Conservation (phyloP, 2,888 invertebrate species). For the Lottia scabra region DNA sequence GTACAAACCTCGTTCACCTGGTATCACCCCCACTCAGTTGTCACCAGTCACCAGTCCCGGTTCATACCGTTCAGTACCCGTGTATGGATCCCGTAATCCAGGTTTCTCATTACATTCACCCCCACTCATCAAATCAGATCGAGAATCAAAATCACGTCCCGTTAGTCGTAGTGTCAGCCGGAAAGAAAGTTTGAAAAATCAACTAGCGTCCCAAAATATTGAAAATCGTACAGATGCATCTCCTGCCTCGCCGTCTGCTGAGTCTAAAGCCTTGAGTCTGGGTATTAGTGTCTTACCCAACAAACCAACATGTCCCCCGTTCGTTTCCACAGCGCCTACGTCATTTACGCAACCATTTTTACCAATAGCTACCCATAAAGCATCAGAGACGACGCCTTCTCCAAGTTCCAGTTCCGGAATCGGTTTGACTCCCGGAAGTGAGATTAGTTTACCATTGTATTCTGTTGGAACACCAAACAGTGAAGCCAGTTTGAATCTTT, state of each 20-base stretch:
- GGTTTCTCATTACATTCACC: constrained; percentile 21
- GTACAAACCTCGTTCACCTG: constrained; percentile 30
- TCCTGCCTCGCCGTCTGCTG: neutral
- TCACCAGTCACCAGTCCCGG: constrained; percentile 50
- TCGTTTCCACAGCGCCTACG: neutral
- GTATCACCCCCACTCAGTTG: constrained; percentile 14
- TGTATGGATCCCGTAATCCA: constrained; percentile 4
- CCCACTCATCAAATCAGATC: constrained; percentile 14
- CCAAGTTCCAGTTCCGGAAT: neutral
- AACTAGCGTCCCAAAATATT: constrained; percentile 35
- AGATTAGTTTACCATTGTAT: neutral
- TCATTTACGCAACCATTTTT: constrained; percentile 2
- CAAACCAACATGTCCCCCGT: constrained; percentile 3
- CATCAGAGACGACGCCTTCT: neutral
- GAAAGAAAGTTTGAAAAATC: constrained; percentile 55
- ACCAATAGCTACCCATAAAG: constrained; percentile 1
- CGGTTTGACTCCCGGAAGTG: neutral
- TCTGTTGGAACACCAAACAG: neutral
- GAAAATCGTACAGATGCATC: neutral
- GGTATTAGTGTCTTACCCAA: neutral
- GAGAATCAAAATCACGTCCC: constrained; percentile 30
- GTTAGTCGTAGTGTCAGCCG: constrained; percentile 48
- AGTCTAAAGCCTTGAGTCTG: neutral
- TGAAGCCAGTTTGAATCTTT: neutral
- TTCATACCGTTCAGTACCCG: constrained; percentile 40